Conservation (phyloP, 2,797 vertebrate genomes). For the Falco concolor region DNA sequence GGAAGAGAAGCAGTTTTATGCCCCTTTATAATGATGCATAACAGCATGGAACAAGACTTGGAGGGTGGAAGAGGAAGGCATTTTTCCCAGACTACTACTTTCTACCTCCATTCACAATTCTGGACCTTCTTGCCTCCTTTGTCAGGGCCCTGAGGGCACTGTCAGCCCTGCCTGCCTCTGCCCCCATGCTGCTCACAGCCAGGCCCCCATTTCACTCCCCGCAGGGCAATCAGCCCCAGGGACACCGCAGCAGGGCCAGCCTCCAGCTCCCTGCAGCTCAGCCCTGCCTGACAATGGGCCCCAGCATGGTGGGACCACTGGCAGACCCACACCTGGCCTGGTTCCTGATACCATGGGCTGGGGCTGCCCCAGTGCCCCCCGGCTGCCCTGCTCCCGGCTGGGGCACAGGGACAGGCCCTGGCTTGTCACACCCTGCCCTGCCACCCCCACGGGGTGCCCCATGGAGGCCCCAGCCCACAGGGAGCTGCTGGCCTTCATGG, state of each 20-base stretch:
- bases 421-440: not conserved
- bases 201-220: not conserved
- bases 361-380: not conserved
- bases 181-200: rapidly evolving
- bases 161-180: not conserved
- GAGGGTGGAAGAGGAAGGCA: not conserved
- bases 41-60: rapidly evolving
- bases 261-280: not conserved
- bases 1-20: not conserved
- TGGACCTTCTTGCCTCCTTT: not conserved
- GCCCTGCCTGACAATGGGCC: rapidly evolving
- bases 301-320: not conserved
- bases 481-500: rapidly evolving
- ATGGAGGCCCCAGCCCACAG: too few relatives aligned
- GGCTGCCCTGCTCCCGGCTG: not conserved
- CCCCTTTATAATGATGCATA: not conserved
- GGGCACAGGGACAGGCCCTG: not conserved
- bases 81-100: not conserved
- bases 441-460: too few relatives aligned
- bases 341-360: rapidly evolving
- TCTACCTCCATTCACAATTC: not conserved
- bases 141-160: not conserved
- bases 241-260: not conserved
- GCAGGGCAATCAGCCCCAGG: too few relatives aligned
- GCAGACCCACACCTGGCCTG: too few relatives aligned